Conservation (phyloP, 2,888 invertebrate genomes). For the Melanchra persicariae region DNA sequence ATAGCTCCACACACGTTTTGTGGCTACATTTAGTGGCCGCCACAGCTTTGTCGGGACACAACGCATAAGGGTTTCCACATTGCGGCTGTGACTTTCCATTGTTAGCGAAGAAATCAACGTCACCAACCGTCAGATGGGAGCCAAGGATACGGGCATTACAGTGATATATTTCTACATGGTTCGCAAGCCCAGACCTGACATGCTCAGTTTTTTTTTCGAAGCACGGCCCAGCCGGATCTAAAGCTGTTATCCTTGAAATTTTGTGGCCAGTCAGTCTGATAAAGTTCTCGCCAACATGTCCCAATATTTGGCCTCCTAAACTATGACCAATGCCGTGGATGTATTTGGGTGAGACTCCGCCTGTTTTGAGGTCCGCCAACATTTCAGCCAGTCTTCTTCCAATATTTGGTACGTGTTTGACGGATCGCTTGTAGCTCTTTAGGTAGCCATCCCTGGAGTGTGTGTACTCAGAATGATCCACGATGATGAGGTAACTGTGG, state of each 20-base stretch:
- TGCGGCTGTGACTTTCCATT: slow-evolving; percentile 90
- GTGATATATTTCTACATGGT: slow-evolving; percentile 91
- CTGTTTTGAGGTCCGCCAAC: slow-evolving; percentile 72
- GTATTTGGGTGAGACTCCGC: slow-evolving; percentile 77
- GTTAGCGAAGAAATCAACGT: slow-evolving; percentile 91
- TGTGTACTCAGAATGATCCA: slow-evolving; percentile 85
- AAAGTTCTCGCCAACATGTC: slow-evolving; percentile 79
- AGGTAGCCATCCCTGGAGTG: slow-evolving; percentile 77
- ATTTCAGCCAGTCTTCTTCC: slow-evolving; percentile 81
- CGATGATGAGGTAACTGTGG: slow-evolving; percentile 82
- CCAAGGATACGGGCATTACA: slow-evolving; percentile 90
- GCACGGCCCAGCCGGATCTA: slow-evolving; percentile 87
- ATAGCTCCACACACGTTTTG: slow-evolving; percentile 80
- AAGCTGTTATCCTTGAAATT: slow-evolving; percentile 80
- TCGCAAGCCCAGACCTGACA: slow-evolving; percentile 89
- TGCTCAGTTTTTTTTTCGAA: slow-evolving; percentile 81
- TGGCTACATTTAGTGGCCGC: slow-evolving; percentile 83
- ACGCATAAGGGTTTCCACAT: slow-evolving; percentile 80
- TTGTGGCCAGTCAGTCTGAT: slow-evolving; percentile 74
- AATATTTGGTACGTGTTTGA: slow-evolving; percentile 82
- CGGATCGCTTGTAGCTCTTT: slow-evolving; percentile 83
- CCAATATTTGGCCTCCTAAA: slow-evolving; percentile 84
- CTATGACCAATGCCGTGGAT: slow-evolving; percentile 86
- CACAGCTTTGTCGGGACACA: slow-evolving; percentile 79
- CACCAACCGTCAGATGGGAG: slow-evolving; percentile 86